Base-by-base conservation (phyloP, 2,797 vertebrate genomes). In the Gymnothorax javanicus region DNA sequence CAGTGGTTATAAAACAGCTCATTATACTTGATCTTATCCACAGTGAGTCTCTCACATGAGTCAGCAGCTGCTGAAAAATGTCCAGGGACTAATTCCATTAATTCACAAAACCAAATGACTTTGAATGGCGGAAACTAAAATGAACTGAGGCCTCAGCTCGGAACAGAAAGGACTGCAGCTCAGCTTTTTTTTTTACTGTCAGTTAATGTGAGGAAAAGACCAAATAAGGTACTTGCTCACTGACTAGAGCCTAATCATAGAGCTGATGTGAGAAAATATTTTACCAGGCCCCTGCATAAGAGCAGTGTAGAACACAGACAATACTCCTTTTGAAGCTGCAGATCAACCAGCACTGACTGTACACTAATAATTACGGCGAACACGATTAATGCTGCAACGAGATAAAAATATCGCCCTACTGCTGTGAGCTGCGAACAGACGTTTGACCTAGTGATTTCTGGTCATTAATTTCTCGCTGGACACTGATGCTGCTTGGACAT, bases 71-170 rank as follows among this genome's bases (percentile, higher is more conserved):
- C 71, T 73, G 59, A 73, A 73, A 43, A 73, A 73, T 73, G 25
- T 73, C 71, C 71, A 33, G 71, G 71, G 71, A 73, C 27, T 73
- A 73, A 73, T 73, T 73, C 15, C 33, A 73, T 73, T 73, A 73
- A 33, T 73, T 73, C 27, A 73, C 71, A 2, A 73, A 43, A 73
- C 12, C 25, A 43, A 73, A 73, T 73, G 11, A 33, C 71, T 73
- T 33, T 43, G 69, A 27, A 73, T 73, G 25, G 5, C 27, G 4
- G 71, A 27, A 73, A 15, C 69, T 43, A 43, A 73, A 73, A 33
- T 1, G 2, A 33, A 33, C 71, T n/a, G 25, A 71, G 27, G 67
- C 67, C 67, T 69, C 11, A 25, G n/a, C n/a, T 27, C 27, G 67
- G 12, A 7, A 71, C 67, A 71, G 67, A 27, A 60, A 73, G 27